phyloP scores from a whole-genome alignment of 1,140 invertebrate genomes.

The Hycleus phaleratus region DNA sequence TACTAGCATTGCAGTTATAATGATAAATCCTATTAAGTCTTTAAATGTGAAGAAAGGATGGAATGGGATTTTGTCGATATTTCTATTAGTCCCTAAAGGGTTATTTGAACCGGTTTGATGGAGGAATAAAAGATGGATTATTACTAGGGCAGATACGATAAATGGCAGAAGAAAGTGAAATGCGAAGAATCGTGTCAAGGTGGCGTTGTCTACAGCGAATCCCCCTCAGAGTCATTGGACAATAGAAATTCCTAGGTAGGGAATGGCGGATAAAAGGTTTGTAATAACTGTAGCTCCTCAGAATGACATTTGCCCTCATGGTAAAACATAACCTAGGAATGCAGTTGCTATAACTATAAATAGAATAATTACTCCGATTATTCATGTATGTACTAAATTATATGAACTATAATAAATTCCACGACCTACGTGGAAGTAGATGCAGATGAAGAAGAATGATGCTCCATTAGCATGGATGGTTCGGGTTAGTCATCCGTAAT shows the following conservation, averaged over 20 bases:
- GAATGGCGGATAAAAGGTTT: constrained; percentile 58
- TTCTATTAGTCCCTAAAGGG: constrained; percentile 50
- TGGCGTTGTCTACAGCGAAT: constrained; percentile 60
- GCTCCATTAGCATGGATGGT: constrained; percentile 50
- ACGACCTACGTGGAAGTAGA: constrained; percentile 47
- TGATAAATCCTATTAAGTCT: constrained; percentile 50
- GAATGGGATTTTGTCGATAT: constrained; percentile 55
- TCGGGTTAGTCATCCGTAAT: constrained; percentile 50
- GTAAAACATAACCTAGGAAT: constrained; percentile 62
- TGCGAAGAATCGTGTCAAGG: constrained; percentile 62
- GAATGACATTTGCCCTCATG: constrained; percentile 66
- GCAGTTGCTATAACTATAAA: constrained; percentile 55
- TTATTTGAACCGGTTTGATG: constrained; percentile 56
- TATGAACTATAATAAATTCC: constrained; percentile 50
- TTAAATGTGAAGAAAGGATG: constrained; percentile 53
- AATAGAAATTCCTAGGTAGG: constrained; percentile 50
- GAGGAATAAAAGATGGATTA: constrained; percentile 54
- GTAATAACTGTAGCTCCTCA: constrained; percentile 67
- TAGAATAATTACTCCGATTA: constrained; percentile 49
- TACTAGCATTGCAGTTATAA: constrained; percentile 41
- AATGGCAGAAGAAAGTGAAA: constrained; percentile 64
- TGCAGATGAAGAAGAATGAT: constrained; percentile 49
- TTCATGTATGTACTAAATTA: constrained; percentile 48
- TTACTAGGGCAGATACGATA: constrained; percentile 49
- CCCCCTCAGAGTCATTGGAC: constrained; percentile 61